Evolutionary conservation across 2,888 invertebrate species (phyloP), one percentile per base, ranked within the genome.

Genomic region (Pteria penguin): DNA sequence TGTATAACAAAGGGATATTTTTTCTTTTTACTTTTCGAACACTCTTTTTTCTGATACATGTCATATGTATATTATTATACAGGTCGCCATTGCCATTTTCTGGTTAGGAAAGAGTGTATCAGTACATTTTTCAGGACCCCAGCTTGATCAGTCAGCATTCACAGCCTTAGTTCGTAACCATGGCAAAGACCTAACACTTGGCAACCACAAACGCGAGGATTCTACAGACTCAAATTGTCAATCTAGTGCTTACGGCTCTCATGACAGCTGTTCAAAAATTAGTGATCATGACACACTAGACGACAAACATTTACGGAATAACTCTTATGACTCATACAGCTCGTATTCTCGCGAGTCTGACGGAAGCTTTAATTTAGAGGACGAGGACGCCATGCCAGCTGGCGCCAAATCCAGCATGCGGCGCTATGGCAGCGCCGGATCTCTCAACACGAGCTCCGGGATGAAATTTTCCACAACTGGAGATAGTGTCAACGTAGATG

Each of bases 11-110:
- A 1, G 24, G 14, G 18, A 2, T 8, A 31, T 1, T 18, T 2
- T 63, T 31, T 63, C 24, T 36, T n/a, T 63, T 33, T 22, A n/a
- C 24, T n/a, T n/a, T n/a, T n/a, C n/a, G n/a, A n/a, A n/a, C n/a
- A n/a, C n/a, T n/a, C n/a, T n/a, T n/a, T n/a, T n/a, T n/a, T n/a
- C n/a, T n/a, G n/a, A n/a, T n/a, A n/a, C n/a, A n/a, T n/a, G n/a
- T n/a, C n/a, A n/a, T 55, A 22, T 18, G 4, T 18, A 4, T 18
- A 8, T 55, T 57, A 57, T 45, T 57, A 83, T 84, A 18, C 86
- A 92, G 92, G 92, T 92, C 61, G 89, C 89, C 2, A 86, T 91
- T 52, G 89, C 90, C 3, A 84, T 91, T 4, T 91, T 86, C 83
- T 91, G 91, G 90, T 84, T 92, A 4, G 92, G 90, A 4, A 80